Percentiles rank a stretch among this genome's conserved stretches.
Evolutionary conservation across 2,113 vertebrate genomes (phyloP).

Genomic region (Oxyura jamaicensis): DNA sequence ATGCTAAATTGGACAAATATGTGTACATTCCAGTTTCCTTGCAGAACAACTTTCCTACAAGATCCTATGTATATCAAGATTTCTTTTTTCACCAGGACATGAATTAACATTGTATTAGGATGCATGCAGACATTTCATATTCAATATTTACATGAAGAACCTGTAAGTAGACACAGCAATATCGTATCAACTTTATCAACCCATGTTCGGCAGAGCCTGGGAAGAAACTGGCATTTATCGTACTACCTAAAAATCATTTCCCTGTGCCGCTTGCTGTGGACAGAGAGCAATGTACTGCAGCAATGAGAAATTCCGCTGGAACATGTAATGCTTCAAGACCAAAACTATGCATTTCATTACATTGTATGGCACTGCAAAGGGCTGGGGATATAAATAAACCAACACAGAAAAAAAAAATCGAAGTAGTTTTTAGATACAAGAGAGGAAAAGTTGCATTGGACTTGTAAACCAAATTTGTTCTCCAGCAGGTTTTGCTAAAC

Average conservation of each 20-base stretch:
- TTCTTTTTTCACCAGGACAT: background rate
- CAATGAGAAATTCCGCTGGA: background rate
- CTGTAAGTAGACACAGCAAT: background rate
- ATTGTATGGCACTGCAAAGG: background rate
- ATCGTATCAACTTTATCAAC: background rate
- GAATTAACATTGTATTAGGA: background rate
- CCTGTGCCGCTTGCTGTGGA: background rate
- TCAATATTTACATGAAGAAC: background rate
- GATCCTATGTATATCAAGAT: background rate
- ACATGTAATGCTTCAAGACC: background rate
- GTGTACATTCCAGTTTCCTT: background rate
- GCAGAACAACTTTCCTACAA: background rate
- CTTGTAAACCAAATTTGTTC: background rate
- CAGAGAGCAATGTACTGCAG: background rate
- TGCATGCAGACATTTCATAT: background rate
- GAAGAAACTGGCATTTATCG: background rate
- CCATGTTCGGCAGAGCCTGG: background rate
- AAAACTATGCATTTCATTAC: background rate
- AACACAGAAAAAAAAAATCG: no score
- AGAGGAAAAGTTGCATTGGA: background rate
- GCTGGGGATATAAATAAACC: background rate
- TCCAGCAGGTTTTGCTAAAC: background rate
- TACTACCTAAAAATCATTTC: background rate
- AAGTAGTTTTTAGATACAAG: background rate
- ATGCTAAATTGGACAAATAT: background rate